These are phyloP conservation scores for Natrix natrix DNA, from an alignment of 2,797 vertebrate genomes.

Conservation along the genomic window DNA sequence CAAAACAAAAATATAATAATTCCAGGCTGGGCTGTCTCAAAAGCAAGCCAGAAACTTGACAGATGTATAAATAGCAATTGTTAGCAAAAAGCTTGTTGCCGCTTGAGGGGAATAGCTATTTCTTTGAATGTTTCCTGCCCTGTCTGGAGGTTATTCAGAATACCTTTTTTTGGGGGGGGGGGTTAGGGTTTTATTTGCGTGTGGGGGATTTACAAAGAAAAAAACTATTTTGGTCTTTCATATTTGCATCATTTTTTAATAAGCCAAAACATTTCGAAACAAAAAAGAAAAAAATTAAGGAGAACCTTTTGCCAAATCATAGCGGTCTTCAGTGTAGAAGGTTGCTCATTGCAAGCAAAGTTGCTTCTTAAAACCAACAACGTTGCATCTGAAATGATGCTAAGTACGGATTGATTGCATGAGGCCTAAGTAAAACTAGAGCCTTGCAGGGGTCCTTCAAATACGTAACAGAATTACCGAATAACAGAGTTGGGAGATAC, in stretches of 20 bases:
- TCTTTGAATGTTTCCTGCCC: not conserved
- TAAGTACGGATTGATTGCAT: not conserved
- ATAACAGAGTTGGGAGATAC: too few relatives aligned
- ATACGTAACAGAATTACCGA: not conserved
- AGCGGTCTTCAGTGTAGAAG: not conserved
- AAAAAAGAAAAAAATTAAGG: too few relatives aligned
- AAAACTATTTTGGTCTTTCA: too few relatives aligned
- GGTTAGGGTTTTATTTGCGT: too few relatives aligned
- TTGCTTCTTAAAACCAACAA: not conserved
- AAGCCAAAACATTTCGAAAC: too few relatives aligned
- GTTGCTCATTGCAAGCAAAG: not conserved
- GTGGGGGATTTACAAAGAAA: too few relatives aligned
- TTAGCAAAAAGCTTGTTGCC: not conserved
- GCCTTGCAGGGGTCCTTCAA: not conserved
- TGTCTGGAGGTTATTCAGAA: not conserved
- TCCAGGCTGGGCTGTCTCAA: fast-evolving
- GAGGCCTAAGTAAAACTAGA: not conserved
- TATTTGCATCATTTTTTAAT: too few relatives aligned
- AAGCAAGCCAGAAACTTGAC: not conserved
- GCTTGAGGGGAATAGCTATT: fast-evolving
- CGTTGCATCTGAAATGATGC: not conserved
- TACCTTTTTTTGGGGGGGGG: too few relatives aligned
- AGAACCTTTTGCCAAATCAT: not conserved
- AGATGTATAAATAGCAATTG: not conserved
- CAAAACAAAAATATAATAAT: not conserved